phyloP scores from a whole-genome alignment of 2,113 vertebrate genomes.

The Pyrgilauda ruficollis region DNA sequence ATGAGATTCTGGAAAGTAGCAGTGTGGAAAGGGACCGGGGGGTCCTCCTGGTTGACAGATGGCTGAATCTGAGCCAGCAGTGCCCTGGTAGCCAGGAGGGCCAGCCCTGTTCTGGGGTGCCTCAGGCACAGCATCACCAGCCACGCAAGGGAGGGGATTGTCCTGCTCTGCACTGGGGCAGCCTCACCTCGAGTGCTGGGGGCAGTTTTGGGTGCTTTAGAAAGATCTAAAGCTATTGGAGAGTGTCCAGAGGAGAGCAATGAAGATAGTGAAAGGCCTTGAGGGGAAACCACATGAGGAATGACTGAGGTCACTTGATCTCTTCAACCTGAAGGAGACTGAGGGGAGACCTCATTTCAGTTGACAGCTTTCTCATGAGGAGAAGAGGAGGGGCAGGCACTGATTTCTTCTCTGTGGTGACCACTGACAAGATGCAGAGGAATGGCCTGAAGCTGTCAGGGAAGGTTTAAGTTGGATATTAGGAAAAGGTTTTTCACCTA shows the following conservation, averaged over 20 bases:
- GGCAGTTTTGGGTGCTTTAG: not conserved
- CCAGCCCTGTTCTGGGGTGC: not conserved
- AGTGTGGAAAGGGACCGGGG: too few relatives aligned
- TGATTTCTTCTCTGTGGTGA: not conserved
- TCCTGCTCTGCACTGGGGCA: fast-evolving
- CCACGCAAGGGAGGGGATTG: fast-evolving
- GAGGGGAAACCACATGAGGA: fast-evolving
- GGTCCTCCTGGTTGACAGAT: fast-evolving
- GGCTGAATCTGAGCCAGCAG: not conserved
- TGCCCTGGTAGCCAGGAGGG: not conserved
- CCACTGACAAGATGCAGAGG: not conserved
- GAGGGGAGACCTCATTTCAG: not conserved
- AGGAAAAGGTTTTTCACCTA: not conserved
- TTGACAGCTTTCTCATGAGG: fast-evolving
- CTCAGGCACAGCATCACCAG: not conserved
- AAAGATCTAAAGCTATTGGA: not conserved
- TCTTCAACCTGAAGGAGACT: not conserved
- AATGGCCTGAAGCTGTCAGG: not conserved
- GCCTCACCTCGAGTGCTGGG: fast-evolving
- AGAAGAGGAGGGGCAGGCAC: not conserved
- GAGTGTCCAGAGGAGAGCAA: not conserved
- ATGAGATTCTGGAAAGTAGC: not conserved
- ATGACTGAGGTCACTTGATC: not conserved
- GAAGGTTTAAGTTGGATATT: not conserved
- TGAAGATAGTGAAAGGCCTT: not conserved